Evolutionary conservation across 2,888 invertebrate species (phyloP), one percentile per base, ranked within the genome.

Genomic region (Aleiodes alternator): DNA sequence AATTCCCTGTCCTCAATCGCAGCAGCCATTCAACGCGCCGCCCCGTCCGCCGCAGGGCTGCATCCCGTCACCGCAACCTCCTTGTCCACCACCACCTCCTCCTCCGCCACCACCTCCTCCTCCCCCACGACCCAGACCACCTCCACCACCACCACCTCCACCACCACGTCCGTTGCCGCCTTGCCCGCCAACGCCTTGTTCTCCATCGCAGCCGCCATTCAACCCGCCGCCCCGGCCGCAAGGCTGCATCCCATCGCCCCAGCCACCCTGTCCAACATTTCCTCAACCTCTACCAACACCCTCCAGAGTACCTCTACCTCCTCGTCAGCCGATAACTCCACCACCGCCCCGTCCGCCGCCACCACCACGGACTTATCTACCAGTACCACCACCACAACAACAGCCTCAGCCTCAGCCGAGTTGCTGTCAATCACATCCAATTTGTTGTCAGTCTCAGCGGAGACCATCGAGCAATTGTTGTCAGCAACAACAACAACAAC

Each of bases 361-460:
- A 14, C 69, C 72, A 57, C 71, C 56, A 31, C 75, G 78, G 56
- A 75, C 56, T 69, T 79, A 80, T 50, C 70, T 77, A 11, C 82
- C 80, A 48, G 77, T 79, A 16, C 74, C 75, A 50, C 59, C 59
- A 14, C 76, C 68, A 50, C 43, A 43, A 43, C 43, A 7, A 43
- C 43, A 43, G 11, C 43, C 8, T 9, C 43, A 43, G 43, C 8
- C 43, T 43, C 43, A 43, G 43, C 43, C 0, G 43, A 43, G 11
- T 43, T 43, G 43, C 43, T 43, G 43, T 43, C 43, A 43, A 43
- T 43, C 7, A 43, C 43, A 43, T 4, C 43, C 76, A 12, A 71
- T 16, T n/a, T 69, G 73, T 14, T 57, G 59, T 69, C 59, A 64
- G 38, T n/a, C 69, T 12, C 34, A 71, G 75, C 64, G 11, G 12